Evolutionary conservation across 2,888 invertebrate species (phyloP), one percentile per base, ranked within the genome.

Genomic region (Arctia plantaginis): DNA sequence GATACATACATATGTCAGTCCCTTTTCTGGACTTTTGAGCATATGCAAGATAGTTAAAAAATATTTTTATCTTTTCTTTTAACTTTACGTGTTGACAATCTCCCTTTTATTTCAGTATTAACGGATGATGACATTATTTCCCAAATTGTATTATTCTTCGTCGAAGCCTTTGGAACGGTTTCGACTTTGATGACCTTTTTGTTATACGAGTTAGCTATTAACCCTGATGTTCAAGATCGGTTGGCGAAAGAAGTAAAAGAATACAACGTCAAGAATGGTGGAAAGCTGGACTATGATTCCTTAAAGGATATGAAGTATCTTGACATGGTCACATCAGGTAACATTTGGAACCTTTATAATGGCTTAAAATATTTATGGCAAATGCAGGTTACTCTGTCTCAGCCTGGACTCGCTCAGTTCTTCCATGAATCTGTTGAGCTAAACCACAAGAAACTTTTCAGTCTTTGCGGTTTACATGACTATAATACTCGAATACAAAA

Each of bases 241-340:
- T 76, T 94, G 64, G 84, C 79, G 0, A 75, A 87, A n/a, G 93
- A 94, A 80, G 89, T 93, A n/a, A 83, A 80, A 41, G 85, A 88
- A 10, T 85, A 90, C 10, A 82, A 90, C 18, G 74, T 77, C 23
- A 89, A 87, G 30, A 90, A 89, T 2, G 84, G 95, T 2, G 90
- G 92, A 8, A 93, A 92, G 44, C 94, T 96, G 89, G 92, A 94
- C 66, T 96, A 96, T 80, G 87, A 84, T 27, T 85, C 88, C 15
- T 85, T 92, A 44, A 90, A 88, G 71, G 83, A 83, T 6, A 86
- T 92, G 89, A 79, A 74, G 0, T 92, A 91, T 71, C 81, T 97
- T 85, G 96, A 96, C 70, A 96, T 96, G 91, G 95, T 96, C 0
- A 84, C 96, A 3, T 91, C 92, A 79, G 93, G 93, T 93, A 81